These are phyloP conservation scores for Leptopilina boulardi DNA, from an alignment of 1,140 invertebrate species.

Conservation along the genomic window DNA sequence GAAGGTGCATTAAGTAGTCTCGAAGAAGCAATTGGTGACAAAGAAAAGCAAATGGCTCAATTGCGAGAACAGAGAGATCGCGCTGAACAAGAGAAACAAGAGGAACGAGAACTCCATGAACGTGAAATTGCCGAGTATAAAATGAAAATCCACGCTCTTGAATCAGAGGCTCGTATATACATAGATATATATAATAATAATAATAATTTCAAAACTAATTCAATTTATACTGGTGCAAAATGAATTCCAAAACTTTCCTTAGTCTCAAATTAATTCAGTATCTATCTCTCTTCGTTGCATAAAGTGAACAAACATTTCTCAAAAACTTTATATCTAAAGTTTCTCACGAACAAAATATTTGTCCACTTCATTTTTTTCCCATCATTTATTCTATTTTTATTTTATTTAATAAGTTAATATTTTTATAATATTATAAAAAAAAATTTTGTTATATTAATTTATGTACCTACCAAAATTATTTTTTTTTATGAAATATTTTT, in stretches of 20 bases:
- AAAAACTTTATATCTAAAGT: background rate
- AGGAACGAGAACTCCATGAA: conserved; percentile 95
- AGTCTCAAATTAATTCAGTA: background rate
- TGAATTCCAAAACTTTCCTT: background rate
- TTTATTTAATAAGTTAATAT: too few species aligned
- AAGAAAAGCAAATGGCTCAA: conserved; percentile 97
- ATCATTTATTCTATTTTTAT: background rate
- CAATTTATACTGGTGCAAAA: background rate
- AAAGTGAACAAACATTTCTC: background rate
- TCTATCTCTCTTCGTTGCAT: background rate
- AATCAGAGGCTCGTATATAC: conserved; percentile 82
- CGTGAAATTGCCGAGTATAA: conserved; percentile 96
- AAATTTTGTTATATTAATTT: too few species aligned
- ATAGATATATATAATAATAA: too few species aligned
- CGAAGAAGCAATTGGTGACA: conserved; percentile 97
- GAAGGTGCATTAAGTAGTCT: conserved; percentile 93
- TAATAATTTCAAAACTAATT: conserved; percentile 24
- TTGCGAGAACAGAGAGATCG: conserved; percentile 93
- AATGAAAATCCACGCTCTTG: conserved; percentile 92
- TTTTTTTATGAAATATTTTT: too few species aligned
- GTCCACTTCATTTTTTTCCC: background rate
- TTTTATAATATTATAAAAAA: too few species aligned
- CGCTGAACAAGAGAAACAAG: conserved; percentile 96
- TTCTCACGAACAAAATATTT: background rate
- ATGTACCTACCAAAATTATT: too few species aligned